These are phyloP conservation scores for Rotaria macrura DNA, from an alignment of 2,888 invertebrate genomes.

Conservation along the genomic window DNA sequence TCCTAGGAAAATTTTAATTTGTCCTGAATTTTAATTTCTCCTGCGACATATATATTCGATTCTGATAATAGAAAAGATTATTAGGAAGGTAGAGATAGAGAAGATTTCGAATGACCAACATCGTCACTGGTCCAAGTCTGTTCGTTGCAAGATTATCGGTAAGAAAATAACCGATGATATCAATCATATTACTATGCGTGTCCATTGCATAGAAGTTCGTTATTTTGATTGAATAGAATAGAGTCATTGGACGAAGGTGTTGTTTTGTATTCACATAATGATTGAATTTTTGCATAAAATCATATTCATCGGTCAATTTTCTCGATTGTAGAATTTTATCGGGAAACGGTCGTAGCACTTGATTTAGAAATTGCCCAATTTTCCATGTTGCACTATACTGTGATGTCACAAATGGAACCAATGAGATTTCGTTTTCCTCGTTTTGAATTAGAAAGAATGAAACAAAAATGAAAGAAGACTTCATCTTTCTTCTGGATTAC, in stretches of 20 bases:
- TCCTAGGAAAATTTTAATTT: no score
- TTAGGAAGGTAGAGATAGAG: not conserved
- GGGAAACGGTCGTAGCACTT: not conserved
- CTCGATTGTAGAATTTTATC: not conserved
- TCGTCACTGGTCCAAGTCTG: not conserved
- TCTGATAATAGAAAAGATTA: not conserved
- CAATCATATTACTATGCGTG: not conserved
- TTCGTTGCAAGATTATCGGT: not conserved
- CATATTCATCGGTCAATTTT: not conserved
- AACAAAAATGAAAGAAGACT: no score
- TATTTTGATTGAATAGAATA: not conserved
- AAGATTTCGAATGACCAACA: not conserved
- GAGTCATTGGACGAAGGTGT: not conserved
- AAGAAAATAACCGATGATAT: not conserved
- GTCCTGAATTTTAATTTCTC: no score
- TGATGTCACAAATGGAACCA: not conserved
- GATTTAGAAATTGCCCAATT: not conserved
- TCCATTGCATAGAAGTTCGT: not conserved
- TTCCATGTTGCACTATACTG: not conserved
- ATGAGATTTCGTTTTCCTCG: not conserved
- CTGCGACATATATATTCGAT: no score
- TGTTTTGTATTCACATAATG: not conserved
- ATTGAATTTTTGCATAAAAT: not conserved
- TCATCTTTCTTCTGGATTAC: not conserved
- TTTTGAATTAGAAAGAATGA: no score